A percentile compares a stretch with the other conserved stretches of the same genome.
phyloP scores from a whole-genome alignment of 1,140 invertebrate species.

The Tyrophagus putrescentiae region DNA sequence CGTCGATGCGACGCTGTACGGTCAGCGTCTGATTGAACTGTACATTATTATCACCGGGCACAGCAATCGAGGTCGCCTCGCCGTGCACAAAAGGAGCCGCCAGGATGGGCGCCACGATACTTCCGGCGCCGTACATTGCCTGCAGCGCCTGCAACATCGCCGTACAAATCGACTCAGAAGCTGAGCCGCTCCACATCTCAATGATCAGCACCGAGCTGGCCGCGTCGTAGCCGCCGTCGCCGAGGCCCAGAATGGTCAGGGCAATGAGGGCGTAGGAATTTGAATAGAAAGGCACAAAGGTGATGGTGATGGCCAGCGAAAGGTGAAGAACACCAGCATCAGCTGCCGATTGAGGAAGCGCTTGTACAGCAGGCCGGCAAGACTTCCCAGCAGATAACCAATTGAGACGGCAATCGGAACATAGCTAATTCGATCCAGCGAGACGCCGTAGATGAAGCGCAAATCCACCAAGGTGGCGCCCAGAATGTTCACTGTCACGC shows the following conservation, averaged over 20 bases:
- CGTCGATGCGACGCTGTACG: not conserved
- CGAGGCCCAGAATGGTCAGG: not conserved
- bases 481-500: not conserved
- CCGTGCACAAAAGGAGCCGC: not conserved
- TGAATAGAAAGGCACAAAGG: too few species aligned
- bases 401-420: not conserved
- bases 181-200: slow-evolving; percentile 5
- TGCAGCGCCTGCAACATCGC: not conserved
- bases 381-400: slow-evolving; percentile 9
- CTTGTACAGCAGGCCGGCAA: not conserved
- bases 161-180: too few species aligned
- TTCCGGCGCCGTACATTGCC: slow-evolving; percentile 6
- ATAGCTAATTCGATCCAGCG: not conserved
- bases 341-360: not conserved
- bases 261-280: too few species aligned
- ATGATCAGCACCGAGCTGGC: not conserved
- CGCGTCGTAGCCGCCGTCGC: not conserved
- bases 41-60: too few species aligned
- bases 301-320: too few species aligned
- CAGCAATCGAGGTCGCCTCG: too few species aligned
- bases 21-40: not conserved
- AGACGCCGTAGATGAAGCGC: not conserved
- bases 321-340: too few species aligned
- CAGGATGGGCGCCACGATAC: not conserved
- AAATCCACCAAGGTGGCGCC: slow-evolving; percentile 9